Percentiles rank a stretch among this genome's conserved stretches.
Evolutionary conservation across 2,113 vertebrate genomes (phyloP).

Genomic region (Galbula dea): DNA sequence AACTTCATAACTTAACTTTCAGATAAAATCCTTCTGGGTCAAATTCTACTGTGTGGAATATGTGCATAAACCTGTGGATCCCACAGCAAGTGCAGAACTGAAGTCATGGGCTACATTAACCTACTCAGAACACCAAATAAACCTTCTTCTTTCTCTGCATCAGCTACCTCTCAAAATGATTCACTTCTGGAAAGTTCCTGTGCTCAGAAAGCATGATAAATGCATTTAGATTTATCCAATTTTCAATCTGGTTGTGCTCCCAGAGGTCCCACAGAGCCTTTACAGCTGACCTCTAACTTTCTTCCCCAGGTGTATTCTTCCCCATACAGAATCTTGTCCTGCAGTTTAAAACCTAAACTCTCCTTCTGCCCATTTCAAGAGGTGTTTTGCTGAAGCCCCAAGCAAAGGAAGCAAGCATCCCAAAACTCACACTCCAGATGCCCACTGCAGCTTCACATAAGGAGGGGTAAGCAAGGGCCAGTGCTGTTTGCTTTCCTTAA

Average conservation of each 20-base stretch:
- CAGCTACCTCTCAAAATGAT: not conserved
- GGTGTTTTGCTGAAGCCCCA: not conserved
- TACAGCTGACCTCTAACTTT: not conserved
- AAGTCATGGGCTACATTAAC: not conserved
- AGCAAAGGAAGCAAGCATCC: not conserved
- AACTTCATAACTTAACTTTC: not conserved
- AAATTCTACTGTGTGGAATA: not conserved
- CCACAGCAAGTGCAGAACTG: not conserved
- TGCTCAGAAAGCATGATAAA: not conserved
- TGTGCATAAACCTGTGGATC: not conserved
- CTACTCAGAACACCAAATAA: not conserved
- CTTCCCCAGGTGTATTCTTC: not conserved
- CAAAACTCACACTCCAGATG: not conserved
- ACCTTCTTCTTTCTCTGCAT: not conserved
- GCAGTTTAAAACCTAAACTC: not conserved
- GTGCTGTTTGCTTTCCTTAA: not conserved
- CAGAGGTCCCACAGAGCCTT: not conserved
- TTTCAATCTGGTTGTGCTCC: not conserved
- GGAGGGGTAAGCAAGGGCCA: rapidly evolving
- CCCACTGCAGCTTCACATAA: not conserved
- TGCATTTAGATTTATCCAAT: not conserved
- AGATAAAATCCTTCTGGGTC: not conserved
- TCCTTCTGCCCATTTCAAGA: not conserved
- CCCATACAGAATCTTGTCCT: not conserved
- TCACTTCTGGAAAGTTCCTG: not conserved